Evolutionary conservation across 92 coral and sea anemone genomes (phyloP).

Genomic region (Virgularia gustaviana): DNA sequence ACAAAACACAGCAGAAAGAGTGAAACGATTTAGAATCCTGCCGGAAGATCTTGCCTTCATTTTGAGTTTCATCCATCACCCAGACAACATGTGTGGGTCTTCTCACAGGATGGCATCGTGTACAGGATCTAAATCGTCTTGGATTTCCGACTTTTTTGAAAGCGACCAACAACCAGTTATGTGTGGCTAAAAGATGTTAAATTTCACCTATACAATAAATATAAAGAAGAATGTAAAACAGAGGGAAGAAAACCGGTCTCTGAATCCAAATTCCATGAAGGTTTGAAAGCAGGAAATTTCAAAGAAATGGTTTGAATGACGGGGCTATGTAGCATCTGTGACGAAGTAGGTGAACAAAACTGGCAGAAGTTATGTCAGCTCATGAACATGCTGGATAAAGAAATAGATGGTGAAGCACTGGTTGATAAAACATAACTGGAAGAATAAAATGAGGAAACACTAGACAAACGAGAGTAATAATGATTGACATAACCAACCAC

Average conservation of each 20-base stretch:
- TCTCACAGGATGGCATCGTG: slow-evolving; percentile 23
- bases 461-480: not conserved
- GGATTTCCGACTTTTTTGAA: slow-evolving; percentile 31
- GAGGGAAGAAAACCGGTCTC: slow-evolving; percentile 19
- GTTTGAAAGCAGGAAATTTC: not conserved
- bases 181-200: slow-evolving; percentile 36
- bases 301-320: not conserved
- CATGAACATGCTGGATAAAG: slow-evolving; percentile 10
- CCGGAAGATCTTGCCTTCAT: slow-evolving; percentile 30
- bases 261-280: slow-evolving; percentile 22
- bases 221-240: not conserved
- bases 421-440: not conserved
- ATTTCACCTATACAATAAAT: slow-evolving; percentile 20
- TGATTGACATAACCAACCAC: slow-evolving; percentile 13
- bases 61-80: slow-evolving; percentile 26
- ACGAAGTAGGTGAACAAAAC: not conserved
- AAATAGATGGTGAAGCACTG: not conserved
- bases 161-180: slow-evolving; percentile 17
- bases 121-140: slow-evolving; percentile 29
- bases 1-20: slow-evolving; percentile 14
- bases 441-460: not conserved
- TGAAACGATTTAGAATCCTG: slow-evolving; percentile 22
- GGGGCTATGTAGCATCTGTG: not conserved
- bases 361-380: not conserved
- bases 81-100: slow-evolving; percentile 27